These are phyloP conservation scores for Omphaloscelis lunosa DNA, from an alignment of 2,888 invertebrate species.

Conservation along the genomic window DNA sequence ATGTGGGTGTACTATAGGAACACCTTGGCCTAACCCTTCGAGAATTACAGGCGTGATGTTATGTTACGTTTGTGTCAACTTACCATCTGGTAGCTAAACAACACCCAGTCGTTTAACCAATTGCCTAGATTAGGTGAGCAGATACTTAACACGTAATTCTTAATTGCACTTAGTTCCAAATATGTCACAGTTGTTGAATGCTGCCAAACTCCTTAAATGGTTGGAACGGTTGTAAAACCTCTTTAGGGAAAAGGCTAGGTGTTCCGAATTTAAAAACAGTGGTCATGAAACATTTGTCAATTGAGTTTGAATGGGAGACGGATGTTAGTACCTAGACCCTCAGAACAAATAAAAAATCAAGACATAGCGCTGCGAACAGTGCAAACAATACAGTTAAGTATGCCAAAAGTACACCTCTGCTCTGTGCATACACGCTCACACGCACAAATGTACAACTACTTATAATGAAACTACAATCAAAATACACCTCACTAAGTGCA, in stretches of 20 bases:
- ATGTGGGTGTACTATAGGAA: too few species aligned
- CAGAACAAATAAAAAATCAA: too few species aligned
- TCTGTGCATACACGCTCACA: too few species aligned
- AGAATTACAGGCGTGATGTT: too few species aligned
- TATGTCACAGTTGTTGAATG: constrained; percentile 18
- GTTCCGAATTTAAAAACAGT: constrained; percentile 29
- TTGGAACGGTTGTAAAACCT: constrained; percentile 21
- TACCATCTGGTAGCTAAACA: constrained; percentile 2
- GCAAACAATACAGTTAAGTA: too few species aligned
- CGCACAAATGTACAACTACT: too few species aligned
- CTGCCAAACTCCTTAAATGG: constrained; percentile 21
- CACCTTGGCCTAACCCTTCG: too few species aligned
- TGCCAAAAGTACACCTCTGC: too few species aligned
- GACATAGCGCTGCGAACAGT: too few species aligned
- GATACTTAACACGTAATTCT: constrained; percentile 45
- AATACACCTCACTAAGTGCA: too few species aligned
- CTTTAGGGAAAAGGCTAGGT: constrained; percentile 13
- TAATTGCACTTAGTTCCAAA: constrained; percentile 39
- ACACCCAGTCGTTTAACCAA: constrained; percentile 11
- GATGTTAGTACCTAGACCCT: constrained; percentile 1
- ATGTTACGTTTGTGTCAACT: too few species aligned
- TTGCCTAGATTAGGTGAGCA: constrained; percentile 33
- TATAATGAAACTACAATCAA: too few species aligned
- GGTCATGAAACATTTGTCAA: constrained; percentile 19
- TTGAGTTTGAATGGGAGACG: neutral